Conservation (phyloP, 2,888 invertebrate species). For the Zygaena filipendulae region DNA sequence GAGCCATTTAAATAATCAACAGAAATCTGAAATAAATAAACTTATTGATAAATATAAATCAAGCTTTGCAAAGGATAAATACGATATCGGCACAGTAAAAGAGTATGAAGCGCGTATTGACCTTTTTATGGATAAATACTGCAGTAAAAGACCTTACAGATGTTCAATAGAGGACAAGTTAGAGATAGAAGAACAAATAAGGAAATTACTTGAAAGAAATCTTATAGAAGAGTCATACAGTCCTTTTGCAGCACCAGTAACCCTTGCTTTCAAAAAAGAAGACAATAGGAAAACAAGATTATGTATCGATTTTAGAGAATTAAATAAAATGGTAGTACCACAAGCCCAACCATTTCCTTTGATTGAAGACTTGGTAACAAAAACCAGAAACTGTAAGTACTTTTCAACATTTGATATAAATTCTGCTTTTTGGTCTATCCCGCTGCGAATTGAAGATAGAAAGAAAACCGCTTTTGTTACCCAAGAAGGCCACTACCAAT, state of each 20-base stretch:
- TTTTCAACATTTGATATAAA: slow-evolving; percentile 11
- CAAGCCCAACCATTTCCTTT: slow-evolving; percentile 8
- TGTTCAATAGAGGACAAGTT: slow-evolving; percentile 4
- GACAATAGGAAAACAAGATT: slow-evolving; percentile 21
- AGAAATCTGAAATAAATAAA: slow-evolving; percentile 11
- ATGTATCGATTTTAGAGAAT: no score
- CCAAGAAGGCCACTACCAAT: slow-evolving; percentile 23
- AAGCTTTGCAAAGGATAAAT: slow-evolving; percentile 14
- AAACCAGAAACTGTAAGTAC: no score
- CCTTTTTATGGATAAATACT: slow-evolving; percentile 7
- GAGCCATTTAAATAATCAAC: slow-evolving; percentile 8
- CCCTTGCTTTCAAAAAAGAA: slow-evolving; percentile 18
- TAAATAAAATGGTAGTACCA: slow-evolving; percentile 12
- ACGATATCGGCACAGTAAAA: slow-evolving; percentile 11
- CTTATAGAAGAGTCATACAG: slow-evolving; percentile 5
- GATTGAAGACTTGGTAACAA: slow-evolving; percentile 7
- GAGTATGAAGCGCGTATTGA: slow-evolving; percentile 14
- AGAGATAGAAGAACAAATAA: slow-evolving; percentile 5
- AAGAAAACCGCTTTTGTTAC: slow-evolving; percentile 22
- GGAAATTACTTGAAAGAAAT: slow-evolving; percentile 2
- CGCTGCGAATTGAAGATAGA: no score
- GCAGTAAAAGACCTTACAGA: slow-evolving; percentile 5
- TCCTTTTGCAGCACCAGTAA: slow-evolving; percentile 21
- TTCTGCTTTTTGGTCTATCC: slow-evolving; percentile 29
- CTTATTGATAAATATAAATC: slow-evolving; percentile 13